A percentile compares a stretch with the other conserved stretches of the same genome.
These are phyloP conservation scores for Drosophila anomalata DNA, from an alignment of 2,888 invertebrate genomes.

Conservation along the genomic window DNA sequence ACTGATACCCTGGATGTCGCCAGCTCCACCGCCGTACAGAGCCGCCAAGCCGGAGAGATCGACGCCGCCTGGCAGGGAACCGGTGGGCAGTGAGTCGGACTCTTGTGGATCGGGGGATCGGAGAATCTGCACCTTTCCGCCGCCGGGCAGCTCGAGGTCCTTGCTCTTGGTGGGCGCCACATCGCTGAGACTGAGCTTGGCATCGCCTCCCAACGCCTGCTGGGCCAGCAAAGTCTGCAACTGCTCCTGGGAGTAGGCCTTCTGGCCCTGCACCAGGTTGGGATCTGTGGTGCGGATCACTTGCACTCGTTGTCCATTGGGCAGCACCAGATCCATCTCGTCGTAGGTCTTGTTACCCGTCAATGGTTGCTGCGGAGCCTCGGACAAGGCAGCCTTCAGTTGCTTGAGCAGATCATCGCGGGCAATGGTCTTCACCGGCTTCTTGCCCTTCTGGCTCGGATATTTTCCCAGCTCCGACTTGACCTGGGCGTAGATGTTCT, in stretches of 20 bases:
- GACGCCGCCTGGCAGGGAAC: constrained; percentile 73
- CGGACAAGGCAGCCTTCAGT: constrained; percentile 89
- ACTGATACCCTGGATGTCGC: constrained; percentile 70
- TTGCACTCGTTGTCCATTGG: constrained; percentile 91
- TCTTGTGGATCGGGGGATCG: constrained; percentile 88
- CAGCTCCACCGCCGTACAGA: constrained; percentile 78
- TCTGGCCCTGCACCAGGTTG: constrained; percentile 87
- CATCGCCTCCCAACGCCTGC: constrained; percentile 59
- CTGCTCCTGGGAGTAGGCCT: constrained; percentile 82
- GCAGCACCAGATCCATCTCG: constrained; percentile 89
- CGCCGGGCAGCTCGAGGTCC: constrained; percentile 89
- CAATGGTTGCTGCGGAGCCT: constrained; percentile 87
- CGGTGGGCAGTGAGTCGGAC: constrained; percentile 83
- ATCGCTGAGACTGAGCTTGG: constrained; percentile 70
- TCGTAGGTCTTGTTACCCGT: constrained; percentile 88
- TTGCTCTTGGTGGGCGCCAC: constrained; percentile 85
- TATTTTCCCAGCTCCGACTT: constrained; percentile 85
- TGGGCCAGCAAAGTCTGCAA: constrained; percentile 84
- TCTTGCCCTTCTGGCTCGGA: constrained; percentile 68
- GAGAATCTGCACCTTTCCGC: constrained; percentile 90
- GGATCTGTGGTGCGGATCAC: constrained; percentile 89
- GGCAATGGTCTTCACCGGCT: constrained; percentile 86
- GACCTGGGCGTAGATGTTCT: constrained; percentile 86
- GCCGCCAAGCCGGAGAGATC: constrained; percentile 81
- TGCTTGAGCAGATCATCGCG: constrained; percentile 90